Evolutionary conservation across 2,888 invertebrate species (phyloP).

Genomic region (Anthrax anthrax): DNA sequence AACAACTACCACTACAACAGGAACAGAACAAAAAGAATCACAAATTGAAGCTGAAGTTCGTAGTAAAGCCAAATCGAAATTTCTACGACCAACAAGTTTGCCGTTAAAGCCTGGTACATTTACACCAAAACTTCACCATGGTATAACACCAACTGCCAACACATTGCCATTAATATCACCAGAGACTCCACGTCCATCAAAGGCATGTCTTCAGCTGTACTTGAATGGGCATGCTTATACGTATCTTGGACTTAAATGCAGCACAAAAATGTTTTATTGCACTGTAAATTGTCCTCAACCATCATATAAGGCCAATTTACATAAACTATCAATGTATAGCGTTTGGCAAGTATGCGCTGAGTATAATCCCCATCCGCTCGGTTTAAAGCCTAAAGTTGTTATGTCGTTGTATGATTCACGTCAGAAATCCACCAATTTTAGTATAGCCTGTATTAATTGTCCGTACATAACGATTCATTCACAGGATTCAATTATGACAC

Average conservation of each 20-base stretch:
- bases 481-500: conserved; percentile 27
- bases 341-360: conserved; percentile 76
- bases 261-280: conserved; percentile 82
- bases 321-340: conserved; percentile 91
- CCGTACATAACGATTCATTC: conserved; percentile 22
- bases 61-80: conserved; percentile 38
- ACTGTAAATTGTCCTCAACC: conserved; percentile 89
- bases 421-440: conserved; percentile 38
- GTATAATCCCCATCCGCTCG: conserved; percentile 51
- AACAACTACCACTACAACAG: too few relatives aligned
- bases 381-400: conserved; percentile 50
- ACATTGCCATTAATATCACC: conserved; percentile 77
- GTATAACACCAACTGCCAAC: conserved; percentile 66
- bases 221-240: conserved; percentile 86
- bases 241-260: conserved; percentile 78
- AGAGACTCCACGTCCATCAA: conserved; percentile 79
- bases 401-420: conserved; percentile 66
- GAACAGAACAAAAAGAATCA: neutral
- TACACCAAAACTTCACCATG: conserved; percentile 65
- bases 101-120: conserved; percentile 74
- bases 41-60: conserved; percentile 1
- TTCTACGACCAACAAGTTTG: conserved; percentile 66
- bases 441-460: conserved; percentile 16
- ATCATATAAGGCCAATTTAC: conserved; percentile 80
- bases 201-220: conserved; percentile 77